Base-by-base conservation (phyloP, 2,888 invertebrate species). In the Galeopsomyia nigrocyanea region DNA sequence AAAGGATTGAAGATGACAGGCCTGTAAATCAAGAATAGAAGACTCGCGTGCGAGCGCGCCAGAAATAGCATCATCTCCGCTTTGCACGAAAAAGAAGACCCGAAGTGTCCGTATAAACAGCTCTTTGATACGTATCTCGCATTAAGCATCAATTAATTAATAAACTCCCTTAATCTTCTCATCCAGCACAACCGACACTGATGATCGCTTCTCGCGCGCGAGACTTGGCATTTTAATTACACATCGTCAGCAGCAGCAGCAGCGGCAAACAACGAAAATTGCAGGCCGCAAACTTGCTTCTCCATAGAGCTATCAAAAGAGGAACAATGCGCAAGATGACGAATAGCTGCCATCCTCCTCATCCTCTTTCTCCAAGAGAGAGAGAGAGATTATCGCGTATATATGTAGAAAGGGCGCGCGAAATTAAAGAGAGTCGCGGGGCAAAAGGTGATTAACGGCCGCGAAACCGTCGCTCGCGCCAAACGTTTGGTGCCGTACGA, bases 161-260 rank as follows among this genome's bases (percentile, higher is more conserved):
- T 68, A 39, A 39, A 39, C 2, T 39, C 39, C 39, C 13, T 39
- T 39, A 39, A 39, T 39, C 10, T 17, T 55, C 14, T 13, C 19
- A n/a, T 31, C 50, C 14, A 13, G 50, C 60, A n/a, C 47, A 47
- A 46, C 5, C 14, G 60, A 22, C 39, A 39, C 13, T 39, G 39
- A 39, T 39, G 39, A 39, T 39, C 39, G 39, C 60, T 56, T 62
- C 62, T 49, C 6, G 17, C 13, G n/a, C 53, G 10, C 21, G 7
- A n/a, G 31, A 26, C 22, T 3, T 71, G 71, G 71, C 71, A 64
- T 66, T 74, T 71, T 71, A 71, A 74, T 74, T 68, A 64, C 60
- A 56, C 60, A 50, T 65, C 58, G 21, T 56, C 50, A n/a, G 50
- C 1, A n/a, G 7, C 39, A 26, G 26, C 26, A n/a, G 26, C 10